These are phyloP conservation scores for Panulirus ornatus DNA, from an alignment of 1,140 invertebrate genomes.

Conservation along the genomic window DNA sequence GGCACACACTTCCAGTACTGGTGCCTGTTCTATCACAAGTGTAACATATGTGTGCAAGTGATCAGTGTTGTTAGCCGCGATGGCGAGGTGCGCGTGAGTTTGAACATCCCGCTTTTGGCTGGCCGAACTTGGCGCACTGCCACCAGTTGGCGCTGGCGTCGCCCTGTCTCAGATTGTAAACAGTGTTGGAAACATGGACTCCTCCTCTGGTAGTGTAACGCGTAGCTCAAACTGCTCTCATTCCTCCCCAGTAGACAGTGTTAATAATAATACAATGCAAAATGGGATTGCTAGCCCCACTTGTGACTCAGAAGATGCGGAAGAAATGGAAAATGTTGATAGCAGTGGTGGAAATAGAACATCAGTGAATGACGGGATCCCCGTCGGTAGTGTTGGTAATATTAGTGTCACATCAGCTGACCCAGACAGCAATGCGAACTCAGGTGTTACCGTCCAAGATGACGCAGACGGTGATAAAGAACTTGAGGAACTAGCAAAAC, in stretches of 20 bases:
- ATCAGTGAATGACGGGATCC: slow-evolving; percentile 39
- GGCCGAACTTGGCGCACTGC: slow-evolving; percentile 38
- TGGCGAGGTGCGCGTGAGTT: background rate
- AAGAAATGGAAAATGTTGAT: slow-evolving; percentile 55
- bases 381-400: slow-evolving; percentile 61
- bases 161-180: slow-evolving; percentile 45
- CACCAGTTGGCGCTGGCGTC: slow-evolving; percentile 45
- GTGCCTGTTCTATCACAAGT: background rate
- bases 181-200: slow-evolving; percentile 71
- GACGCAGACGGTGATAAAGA: slow-evolving; percentile 66
- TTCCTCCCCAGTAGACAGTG: slow-evolving; percentile 53
- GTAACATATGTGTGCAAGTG: background rate
- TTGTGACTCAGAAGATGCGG: slow-evolving; percentile 70
- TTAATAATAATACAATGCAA: slow-evolving; percentile 57
- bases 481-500: slow-evolving; percentile 82
- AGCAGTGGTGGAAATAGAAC: slow-evolving; percentile 40
- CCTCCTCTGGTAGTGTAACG: slow-evolving; percentile 43
- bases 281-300: slow-evolving; percentile 55
- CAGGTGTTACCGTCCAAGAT: slow-evolving; percentile 19
- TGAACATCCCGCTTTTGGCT: slow-evolving; percentile 26
- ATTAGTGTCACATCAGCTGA: slow-evolving; percentile 58
- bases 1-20: background rate
- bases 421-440: slow-evolving; percentile 43
- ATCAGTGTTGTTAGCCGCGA: background rate
- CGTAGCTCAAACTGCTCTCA: slow-evolving; percentile 26